Evolutionary conservation across 2,888 invertebrate genomes (phyloP), one percentile per base, ranked within the genome.

Genomic region (Carabus problematicus): DNA sequence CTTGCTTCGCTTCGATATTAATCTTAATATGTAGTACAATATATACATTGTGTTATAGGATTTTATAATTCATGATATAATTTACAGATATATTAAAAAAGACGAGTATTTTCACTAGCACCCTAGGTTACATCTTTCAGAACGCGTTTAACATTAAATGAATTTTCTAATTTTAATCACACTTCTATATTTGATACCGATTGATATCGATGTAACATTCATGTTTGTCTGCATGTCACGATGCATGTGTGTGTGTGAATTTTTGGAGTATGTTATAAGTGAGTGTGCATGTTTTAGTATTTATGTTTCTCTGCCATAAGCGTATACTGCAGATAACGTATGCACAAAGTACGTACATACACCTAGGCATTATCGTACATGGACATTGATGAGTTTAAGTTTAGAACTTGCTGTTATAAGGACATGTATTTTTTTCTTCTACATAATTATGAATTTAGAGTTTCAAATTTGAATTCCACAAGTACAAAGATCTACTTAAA

Each of bases 251-350:
- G 43, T 60, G 16, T 60, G 7, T 39, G 58, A 39, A 58, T 29
- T 29, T 29, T 29, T 29, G 29, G 29, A 56, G 29, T 29, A 29
- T 29, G 29, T 29, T 29, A 29, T 29, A 29, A 3, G 29, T 29
- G 16, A 29, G 47, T 62, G 59, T 72, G 78, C 77, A 78, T 77
- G 77, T 77, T 76, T 76, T 75, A 75, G 75, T 77, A 73, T 76
- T 71, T 78, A 73, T 78, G 72, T 77, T 76, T 77, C 70, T 77
- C 73, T 77, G 74, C 76, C 77, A 74, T 75, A 76, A 76, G 77
- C 77, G 76, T 75, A 74, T 74, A 74, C 75, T 75, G 70, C 73
- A 75, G 77, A 76, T 71, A 72, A 60, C 70, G 73, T 60, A 67
- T 70, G 70, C 75, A 73, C 77, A 77, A 74, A 76, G 76, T 77